These are phyloP conservation scores for Ia io DNA, from an alignment of 2,113 vertebrate genomes.

Conservation along the genomic window DNA sequence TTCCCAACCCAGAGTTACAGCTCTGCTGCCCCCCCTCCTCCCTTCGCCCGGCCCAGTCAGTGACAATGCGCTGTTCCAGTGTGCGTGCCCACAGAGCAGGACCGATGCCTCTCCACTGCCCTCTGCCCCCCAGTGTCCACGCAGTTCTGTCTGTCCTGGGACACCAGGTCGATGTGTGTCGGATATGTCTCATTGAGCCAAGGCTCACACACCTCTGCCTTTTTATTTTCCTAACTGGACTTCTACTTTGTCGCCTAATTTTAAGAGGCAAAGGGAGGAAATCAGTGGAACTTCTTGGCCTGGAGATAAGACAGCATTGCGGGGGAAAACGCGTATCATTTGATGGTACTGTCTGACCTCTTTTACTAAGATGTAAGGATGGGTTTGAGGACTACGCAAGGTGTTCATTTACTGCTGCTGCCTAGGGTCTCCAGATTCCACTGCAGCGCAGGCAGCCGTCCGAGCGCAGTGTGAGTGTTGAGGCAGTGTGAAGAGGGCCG, in stretches of 20 bases:
- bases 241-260: constrained; percentile 83
- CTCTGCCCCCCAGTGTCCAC: constrained; percentile 76
- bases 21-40: constrained; percentile 73
- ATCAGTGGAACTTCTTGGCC: constrained; percentile 78
- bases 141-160: constrained; percentile 80
- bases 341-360: constrained; percentile 82
- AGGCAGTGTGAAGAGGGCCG: constrained; percentile 75
- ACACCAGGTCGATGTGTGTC: constrained; percentile 83
- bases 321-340: constrained; percentile 77
- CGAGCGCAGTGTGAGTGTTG: constrained; percentile 78
- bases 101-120: constrained; percentile 78
- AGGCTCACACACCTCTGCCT: constrained; percentile 82
- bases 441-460: constrained; percentile 77
- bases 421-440: constrained; percentile 76
- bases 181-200: constrained; percentile 82
- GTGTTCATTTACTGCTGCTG: constrained; percentile 83
- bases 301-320: constrained; percentile 83
- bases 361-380: constrained; percentile 83
- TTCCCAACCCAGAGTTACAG: constrained; percentile 81
- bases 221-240: constrained; percentile 81
- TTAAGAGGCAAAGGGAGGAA: constrained; percentile 77
- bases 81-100: constrained; percentile 81
- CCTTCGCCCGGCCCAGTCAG: constrained; percentile 76
- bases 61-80: constrained; percentile 81
- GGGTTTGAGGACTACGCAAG: constrained; percentile 84